Evolutionary conservation across 30 jellyfish, hydroid and myxozoan genomes (phyloP), one percentile per base, ranked within the genome.

Genomic region (Haliclystus octoradiatus): DNA sequence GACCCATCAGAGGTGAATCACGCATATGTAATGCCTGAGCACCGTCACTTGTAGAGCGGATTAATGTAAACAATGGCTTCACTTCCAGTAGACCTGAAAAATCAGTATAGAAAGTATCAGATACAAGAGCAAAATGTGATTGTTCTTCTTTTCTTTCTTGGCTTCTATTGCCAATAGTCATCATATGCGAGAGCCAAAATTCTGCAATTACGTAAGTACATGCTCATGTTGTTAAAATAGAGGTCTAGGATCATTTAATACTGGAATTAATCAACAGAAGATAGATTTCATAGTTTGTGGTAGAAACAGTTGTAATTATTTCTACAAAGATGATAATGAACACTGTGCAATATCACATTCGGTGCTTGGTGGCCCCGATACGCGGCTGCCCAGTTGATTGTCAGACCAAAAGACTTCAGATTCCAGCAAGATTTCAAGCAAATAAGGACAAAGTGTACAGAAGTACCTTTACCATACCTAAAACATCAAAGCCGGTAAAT

Each of bases 11-110:
- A 5, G 57, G 57, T 19, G 9, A 5, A 40, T 40, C 57, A 19
- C 57, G 19, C 19, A 40, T 5, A 40, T 19, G 57, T 19, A 5
- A 19, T 40, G 74, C 79, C 35, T 73, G 70, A 5, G 96, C 74
- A 25, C 96, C 96, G 61, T 87, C 94, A 79, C 96, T 87, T 30
- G 92, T 80, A 69, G 79, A 66, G 69, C 52, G 22, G 63, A 89
- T 74, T 25, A 66, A 76, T 26, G 78, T 68, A 1, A 76, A 68
- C 46, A 87, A 76, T 28, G 94, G 94, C 28, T 79, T 92, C 12
- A 69, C 84, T 50, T 87, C 96, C 50, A 87, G 52, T 33, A 87
- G 61, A 2, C 96, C 96, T 87, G 57, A 7, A 33, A 69, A 40
- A 40, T 40, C n/a, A 40, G 9, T 40, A 40, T 9, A 9, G 19